These are phyloP conservation scores for Heliornis fulica DNA, from an alignment of 2,113 vertebrate genomes.

Conservation along the genomic window DNA sequence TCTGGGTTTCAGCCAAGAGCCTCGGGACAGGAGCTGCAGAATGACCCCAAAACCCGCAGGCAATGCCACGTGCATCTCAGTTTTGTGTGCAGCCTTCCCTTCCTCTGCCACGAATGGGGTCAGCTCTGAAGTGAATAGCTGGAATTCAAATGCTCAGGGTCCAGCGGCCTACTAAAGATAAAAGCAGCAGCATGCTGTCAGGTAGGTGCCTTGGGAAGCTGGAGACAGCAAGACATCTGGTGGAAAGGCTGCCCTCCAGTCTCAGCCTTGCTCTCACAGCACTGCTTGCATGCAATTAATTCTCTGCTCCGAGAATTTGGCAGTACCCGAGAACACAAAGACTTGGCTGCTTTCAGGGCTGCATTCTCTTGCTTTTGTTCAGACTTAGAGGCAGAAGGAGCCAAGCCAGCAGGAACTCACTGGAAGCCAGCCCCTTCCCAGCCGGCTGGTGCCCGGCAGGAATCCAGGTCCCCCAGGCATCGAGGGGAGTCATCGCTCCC, in stretches of 20 bases:
- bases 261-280: neutral
- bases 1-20: neutral
- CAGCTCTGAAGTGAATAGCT: neutral
- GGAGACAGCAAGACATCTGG: neutral
- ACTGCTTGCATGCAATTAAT: neutral
- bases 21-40: neutral
- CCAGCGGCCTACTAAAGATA: neutral
- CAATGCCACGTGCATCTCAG: rapidly evolving
- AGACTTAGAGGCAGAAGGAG: neutral
- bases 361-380: neutral
- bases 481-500: neutral
- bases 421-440: neutral
- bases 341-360: neutral
- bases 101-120: rapidly evolving
- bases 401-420: neutral
- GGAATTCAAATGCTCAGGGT: rapidly evolving
- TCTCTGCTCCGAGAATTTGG: neutral
- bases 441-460: rapidly evolving
- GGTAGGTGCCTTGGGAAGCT: neutral
- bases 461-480: neutral
- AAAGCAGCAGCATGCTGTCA: rapidly evolving
- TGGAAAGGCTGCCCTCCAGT: neutral
- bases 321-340: rapidly evolving
- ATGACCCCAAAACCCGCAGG: neutral
- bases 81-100: neutral